A percentile compares a stretch with the other conserved stretches of the same genome.
phyloP scores from a whole-genome alignment of 1,140 invertebrate species.

The Wasmannia auropunctata region DNA sequence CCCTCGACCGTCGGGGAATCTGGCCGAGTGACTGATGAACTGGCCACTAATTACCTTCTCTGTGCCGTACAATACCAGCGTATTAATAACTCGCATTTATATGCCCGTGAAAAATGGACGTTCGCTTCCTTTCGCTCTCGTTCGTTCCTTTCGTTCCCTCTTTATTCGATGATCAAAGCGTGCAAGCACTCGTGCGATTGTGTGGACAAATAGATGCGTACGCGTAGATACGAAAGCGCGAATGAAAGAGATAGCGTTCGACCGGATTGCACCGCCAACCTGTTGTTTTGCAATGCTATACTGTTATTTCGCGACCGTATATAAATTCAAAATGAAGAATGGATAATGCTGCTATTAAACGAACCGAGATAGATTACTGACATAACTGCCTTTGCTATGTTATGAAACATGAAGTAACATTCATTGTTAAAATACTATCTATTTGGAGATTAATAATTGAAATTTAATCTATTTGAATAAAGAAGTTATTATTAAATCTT shows the following conservation, averaged over 20 bases:
- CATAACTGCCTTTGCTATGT: neutral
- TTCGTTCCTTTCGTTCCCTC: conserved; percentile 13
- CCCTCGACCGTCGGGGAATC: conserved; percentile 69
- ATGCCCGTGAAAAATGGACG: conserved; percentile 81
- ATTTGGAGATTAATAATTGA: neutral
- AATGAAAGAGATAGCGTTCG: conserved; percentile 42
- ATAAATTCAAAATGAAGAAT: conserved; percentile 39
- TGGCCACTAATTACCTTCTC: conserved; percentile 83
- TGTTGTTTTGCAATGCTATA: conserved; percentile 3
- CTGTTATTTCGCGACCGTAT: neutral
- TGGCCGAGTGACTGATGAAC: conserved; percentile 82
- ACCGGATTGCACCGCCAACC: neutral
- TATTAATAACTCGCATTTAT: conserved; percentile 84
- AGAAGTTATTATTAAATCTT: neutral
- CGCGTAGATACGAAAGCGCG: conserved; percentile 39
- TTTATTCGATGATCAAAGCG: conserved; percentile 17
- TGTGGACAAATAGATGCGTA: conserved; percentile 40
- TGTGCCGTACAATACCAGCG: conserved; percentile 77
- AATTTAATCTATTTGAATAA: neutral
- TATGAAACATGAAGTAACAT: neutral
- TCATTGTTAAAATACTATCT: neutral
- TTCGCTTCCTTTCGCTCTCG: conserved; percentile 29
- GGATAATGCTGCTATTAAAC: conserved; percentile 39
- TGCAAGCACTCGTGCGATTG: conserved; percentile 43
- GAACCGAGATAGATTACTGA: conserved; percentile 3